Conservation (phyloP, 2,113 vertebrate species). For the Eurypyga helias region DNA sequence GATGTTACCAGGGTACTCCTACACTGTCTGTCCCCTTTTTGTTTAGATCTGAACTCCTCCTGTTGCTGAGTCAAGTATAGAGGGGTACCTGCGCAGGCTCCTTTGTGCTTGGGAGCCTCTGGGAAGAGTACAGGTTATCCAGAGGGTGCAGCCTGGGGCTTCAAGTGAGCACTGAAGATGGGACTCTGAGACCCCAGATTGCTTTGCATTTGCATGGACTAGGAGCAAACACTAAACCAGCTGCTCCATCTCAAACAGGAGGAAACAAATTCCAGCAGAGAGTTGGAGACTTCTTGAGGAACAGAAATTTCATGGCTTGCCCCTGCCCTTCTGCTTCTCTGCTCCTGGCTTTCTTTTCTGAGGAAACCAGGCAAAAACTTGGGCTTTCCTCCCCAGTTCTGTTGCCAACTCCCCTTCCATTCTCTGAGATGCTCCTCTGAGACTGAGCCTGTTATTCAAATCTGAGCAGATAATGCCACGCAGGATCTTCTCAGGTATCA, state of each 20-base stretch:
- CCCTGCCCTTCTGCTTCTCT: neutral
- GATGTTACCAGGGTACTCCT: neutral
- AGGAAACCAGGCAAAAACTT: neutral
- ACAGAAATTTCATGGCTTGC: neutral
- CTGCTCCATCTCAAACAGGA: neutral
- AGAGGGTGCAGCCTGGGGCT: neutral
- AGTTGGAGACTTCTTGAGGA: neutral
- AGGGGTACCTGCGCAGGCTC: no score
- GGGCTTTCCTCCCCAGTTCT: neutral
- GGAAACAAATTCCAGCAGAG: neutral
- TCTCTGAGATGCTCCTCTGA: neutral
- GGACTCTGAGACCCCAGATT: neutral
- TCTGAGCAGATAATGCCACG: neutral
- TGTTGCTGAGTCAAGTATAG: neutral
- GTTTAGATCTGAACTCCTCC: neutral
- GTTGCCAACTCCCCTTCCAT: neutral
- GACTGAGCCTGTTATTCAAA: neutral
- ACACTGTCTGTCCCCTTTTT: neutral
- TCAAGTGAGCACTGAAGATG: neutral
- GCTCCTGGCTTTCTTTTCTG: neutral
- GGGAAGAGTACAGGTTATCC: neutral
- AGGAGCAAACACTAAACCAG: neutral
- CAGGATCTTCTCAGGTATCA: neutral
- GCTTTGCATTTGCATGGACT: neutral
- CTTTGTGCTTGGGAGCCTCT: neutral